Evolutionary conservation across 2,888 invertebrate species (phyloP).

Genomic region (Leptopilina syphax): DNA sequence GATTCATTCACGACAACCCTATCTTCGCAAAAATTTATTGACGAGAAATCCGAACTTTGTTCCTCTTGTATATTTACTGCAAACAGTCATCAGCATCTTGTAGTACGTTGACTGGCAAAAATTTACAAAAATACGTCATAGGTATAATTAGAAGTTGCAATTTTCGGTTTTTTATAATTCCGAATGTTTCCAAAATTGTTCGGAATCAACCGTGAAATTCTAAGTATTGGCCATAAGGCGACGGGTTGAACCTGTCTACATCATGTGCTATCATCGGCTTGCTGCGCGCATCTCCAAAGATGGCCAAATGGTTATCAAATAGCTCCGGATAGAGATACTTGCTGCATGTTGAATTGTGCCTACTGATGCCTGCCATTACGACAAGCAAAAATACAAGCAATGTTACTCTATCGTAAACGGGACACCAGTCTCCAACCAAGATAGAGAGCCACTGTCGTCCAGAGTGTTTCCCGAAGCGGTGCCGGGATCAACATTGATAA

Average conservation of each 20-base stretch:
- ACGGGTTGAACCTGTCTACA: neutral
- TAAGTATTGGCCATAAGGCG: neutral
- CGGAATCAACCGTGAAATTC: neutral
- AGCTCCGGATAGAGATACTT: neutral
- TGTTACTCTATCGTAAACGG: constrained; percentile 72
- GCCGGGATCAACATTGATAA: constrained; percentile 73
- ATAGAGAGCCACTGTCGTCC: constrained; percentile 75
- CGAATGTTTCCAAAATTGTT: too few relatives aligned
- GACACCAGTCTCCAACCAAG: constrained; percentile 75
- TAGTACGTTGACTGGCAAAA: constrained; percentile 11
- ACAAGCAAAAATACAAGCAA: neutral
- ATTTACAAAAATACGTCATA: constrained; percentile 26
- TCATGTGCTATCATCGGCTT: neutral
- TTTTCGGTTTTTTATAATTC: too few relatives aligned
- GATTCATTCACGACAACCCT: constrained; percentile 1
- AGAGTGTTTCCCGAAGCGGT: constrained; percentile 73
- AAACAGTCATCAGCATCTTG: constrained; percentile 6
- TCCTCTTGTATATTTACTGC: neutral
- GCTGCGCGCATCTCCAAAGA: neutral
- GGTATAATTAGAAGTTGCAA: neutral
- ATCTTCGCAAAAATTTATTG: neutral
- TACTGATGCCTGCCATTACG: neutral
- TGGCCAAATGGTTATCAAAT: neutral
- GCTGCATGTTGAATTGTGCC: constrained; percentile 24
- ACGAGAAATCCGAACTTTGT: neutral